Evolutionary conservation across 2,888 invertebrate genomes (phyloP), one percentile per base, ranked within the genome.

Genomic region (Idaea biselata): DNA sequence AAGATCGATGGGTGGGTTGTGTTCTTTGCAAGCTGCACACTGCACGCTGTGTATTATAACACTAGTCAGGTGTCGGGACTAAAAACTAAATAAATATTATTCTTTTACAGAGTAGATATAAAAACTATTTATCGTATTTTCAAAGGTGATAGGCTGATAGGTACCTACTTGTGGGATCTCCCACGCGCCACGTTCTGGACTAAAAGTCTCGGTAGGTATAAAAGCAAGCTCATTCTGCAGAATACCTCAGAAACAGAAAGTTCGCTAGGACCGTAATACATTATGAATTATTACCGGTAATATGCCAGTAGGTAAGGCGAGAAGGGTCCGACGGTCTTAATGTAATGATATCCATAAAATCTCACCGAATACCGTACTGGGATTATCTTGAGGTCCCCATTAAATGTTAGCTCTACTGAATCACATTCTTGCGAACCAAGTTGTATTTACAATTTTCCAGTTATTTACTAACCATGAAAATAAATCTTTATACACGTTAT

Each of bases 241-340:
- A 44, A 44, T 8, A 44, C 44, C 44, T 44, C 44, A 44, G 55
- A 60, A 58, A 55, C 11, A 60, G 60, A 61, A 69, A 62, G 64
- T 66, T 64, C 67, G 68, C 71, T 63, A 66, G 73, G 74, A 65
- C 72, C 71, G 80, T 80, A 77, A 76, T 84, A 81, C 80, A 75
- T 86, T 83, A 83, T 75, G 73, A 76, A 82, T 25, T 86, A 88
- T 84, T 84, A 77, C 79, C 73, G 65, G 80, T 84, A 82, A 87
- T 86, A 86, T 81, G 85, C 88, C 86, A 87, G 89, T 83, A 25
- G 25, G 25, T 25, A 73, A 80, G 84, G 80, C 77, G 72, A 74
- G 72, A 71, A 72, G 73, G 72, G 77, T 77, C 77, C 78, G 63
- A 71, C 68, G 67, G 64, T 65, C 60, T 72, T 44, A 44, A 44